Evolutionary conservation across 1,140 invertebrate genomes (phyloP), one percentile per base, ranked within the genome.

Genomic region (Yoshiicerus persimilis): DNA sequence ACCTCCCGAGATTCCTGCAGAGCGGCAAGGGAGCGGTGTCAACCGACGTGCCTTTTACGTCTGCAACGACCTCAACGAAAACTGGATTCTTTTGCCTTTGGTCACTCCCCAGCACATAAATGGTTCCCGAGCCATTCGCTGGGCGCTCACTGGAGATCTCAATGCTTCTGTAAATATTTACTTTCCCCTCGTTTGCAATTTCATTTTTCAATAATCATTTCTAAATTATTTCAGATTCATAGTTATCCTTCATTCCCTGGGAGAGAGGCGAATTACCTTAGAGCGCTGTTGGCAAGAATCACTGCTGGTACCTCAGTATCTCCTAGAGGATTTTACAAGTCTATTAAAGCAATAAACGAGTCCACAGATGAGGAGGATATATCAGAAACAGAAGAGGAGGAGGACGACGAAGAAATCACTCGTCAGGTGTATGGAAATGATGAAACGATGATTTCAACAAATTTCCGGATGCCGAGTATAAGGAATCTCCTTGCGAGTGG

Each of bases 281-380:
- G 96, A 36, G 96, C 96, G 4, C 95, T 97, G 93, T 96, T 98
- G 90, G 95, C 95, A 8, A 94, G 97, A 87, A 97, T 98, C 88
- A 95, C 95, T 85, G 80, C 83, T 13, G 92, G 94, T 1, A 97
- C 96, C 1, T 95, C 95, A 66, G 94, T 97, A 39, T 97, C 97
- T 0, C 97, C 97, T 0, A 93, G 96, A 20, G 93, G 92, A 23
- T 93, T 91, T 88, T 94, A 93, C 88, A 41, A 62, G 27, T 32
- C 92, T 0, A 90, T 30, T n/a, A 66, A 64, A 34, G 13, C 3
- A 8, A 56, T 27, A 16, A 89, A 88, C 13, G 36, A 88, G n/a
- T n/a, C n/a, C n/a, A n/a, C n/a, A 1, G 89, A 87, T 8, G 86
- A 77, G 23, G 91, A 93, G 30, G 70, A 77, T 2, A 0, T 13